Evolutionary conservation across 2,888 invertebrate species (phyloP).

Genomic region (Neocrepidodera transversa): DNA sequence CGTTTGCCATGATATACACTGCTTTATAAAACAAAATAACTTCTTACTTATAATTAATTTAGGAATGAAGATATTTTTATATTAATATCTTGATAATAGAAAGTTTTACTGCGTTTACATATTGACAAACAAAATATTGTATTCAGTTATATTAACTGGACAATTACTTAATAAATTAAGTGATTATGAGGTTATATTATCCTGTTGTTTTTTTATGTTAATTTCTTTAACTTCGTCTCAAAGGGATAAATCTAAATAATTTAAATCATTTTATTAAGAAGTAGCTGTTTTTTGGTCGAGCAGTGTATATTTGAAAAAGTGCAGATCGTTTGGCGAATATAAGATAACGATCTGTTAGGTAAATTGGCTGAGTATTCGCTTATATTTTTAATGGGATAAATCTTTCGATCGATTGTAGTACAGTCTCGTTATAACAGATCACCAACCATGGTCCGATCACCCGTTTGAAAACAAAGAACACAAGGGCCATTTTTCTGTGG

Average conservation of each 20-base stretch:
- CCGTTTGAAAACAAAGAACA: constrained; percentile 26
- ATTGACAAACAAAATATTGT: too few relatives aligned
- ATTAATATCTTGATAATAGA: too few relatives aligned
- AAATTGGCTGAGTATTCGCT: constrained; percentile 59
- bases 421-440: constrained; percentile 54
- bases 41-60: too few relatives aligned
- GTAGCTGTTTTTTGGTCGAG: background rate
- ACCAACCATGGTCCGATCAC: constrained; percentile 26
- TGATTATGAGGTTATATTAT: too few relatives aligned
- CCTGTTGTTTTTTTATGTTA: too few relatives aligned
- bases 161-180: too few relatives aligned
- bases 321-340: constrained; percentile 51
- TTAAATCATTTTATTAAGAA: too few relatives aligned
- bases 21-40: background rate
- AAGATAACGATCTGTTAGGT: constrained; percentile 59
- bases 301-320: constrained; percentile 22
- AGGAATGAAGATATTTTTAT: too few relatives aligned
- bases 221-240: too few relatives aligned
- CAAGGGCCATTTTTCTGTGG: constrained; percentile 39
- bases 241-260: too few relatives aligned
- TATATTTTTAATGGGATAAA: constrained; percentile 59
- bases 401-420: constrained; percentile 55
- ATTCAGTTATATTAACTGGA: too few relatives aligned
- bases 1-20: background rate
- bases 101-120: too few relatives aligned